phyloP scores from a whole-genome alignment of 2,113 vertebrate species.

The Salvelinus alpinus region DNA sequence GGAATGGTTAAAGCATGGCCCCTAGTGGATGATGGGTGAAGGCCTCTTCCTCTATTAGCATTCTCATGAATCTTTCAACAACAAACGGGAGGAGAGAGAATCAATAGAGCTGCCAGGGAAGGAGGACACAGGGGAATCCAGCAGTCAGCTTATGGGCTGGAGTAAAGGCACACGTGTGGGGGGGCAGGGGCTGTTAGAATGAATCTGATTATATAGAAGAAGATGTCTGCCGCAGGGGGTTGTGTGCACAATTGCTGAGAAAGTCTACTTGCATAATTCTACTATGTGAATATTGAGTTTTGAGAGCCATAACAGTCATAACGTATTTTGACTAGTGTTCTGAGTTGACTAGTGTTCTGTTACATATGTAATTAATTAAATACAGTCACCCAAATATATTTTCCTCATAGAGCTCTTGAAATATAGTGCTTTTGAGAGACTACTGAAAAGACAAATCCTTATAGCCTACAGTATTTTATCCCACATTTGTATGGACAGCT shows the following conservation, averaged over 20 bases:
- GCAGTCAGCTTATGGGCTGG: slow-evolving; percentile 54
- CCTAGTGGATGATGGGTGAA: slow-evolving; percentile 56
- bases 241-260: slow-evolving; percentile 1
- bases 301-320: background rate
- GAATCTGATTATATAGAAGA: slow-evolving; percentile 28
- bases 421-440: background rate
- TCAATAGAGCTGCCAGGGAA: slow-evolving; percentile 53
- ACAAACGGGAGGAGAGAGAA: slow-evolving; percentile 36
- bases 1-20: slow-evolving; percentile 59
- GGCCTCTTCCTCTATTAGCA: slow-evolving; percentile 10
- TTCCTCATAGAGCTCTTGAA: background rate
- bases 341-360: background rate
- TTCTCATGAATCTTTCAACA: slow-evolving; percentile 62
- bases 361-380: background rate
- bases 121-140: slow-evolving; percentile 59
- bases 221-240: slow-evolving; percentile 45
- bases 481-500: background rate
- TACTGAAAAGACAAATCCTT: background rate
- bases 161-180: slow-evolving; percentile 50
- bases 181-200: slow-evolving; percentile 11
- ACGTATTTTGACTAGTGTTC: background rate
- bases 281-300: background rate
- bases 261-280: background rate
- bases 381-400: background rate
- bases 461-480: background rate